A percentile compares a stretch with the other conserved stretches of the same genome.
Evolutionary conservation across 2,797 vertebrate genomes (phyloP).

Genomic region (Anas georgica): DNA sequence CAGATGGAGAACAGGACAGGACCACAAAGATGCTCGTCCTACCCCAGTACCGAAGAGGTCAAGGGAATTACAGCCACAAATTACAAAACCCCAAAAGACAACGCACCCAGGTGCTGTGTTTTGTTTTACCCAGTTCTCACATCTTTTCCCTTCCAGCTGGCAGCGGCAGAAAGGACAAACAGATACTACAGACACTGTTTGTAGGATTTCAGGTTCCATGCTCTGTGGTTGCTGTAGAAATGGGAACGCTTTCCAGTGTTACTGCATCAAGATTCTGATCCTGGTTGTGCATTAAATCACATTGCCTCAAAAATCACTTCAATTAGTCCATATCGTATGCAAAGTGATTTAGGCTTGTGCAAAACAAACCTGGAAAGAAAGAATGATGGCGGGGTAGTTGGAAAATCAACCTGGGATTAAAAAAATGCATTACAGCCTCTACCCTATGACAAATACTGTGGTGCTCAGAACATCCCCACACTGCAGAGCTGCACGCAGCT

Average conservation of each 20-base stretch:
- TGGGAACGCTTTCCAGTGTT: not conserved
- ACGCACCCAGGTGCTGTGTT: not conserved
- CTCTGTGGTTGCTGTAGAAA: not conserved
- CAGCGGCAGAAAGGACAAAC: not conserved
- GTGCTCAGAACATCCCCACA: not conserved
- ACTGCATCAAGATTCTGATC: not conserved
- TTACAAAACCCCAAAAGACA: not conserved
- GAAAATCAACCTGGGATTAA: not conserved
- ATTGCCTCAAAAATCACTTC: fast-evolving
- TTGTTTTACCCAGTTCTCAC: not conserved
- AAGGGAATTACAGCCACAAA: not conserved
- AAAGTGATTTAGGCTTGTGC: not conserved
- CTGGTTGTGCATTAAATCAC: not conserved
- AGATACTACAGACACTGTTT: not conserved
- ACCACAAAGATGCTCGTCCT: not conserved
- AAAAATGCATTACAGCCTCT: not conserved
- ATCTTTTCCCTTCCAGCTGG: not conserved
- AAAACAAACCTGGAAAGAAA: not conserved
- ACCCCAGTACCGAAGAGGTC: not conserved
- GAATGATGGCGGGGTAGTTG: fast-evolving
- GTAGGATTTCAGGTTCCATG: not conserved
- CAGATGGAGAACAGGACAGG: not conserved
- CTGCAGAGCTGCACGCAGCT: not conserved
- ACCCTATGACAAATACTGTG: fast-evolving
- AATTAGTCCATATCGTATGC: not conserved